Evolutionary conservation across 2,888 invertebrate species (phyloP).

Genomic region (Busseola fusca): DNA sequence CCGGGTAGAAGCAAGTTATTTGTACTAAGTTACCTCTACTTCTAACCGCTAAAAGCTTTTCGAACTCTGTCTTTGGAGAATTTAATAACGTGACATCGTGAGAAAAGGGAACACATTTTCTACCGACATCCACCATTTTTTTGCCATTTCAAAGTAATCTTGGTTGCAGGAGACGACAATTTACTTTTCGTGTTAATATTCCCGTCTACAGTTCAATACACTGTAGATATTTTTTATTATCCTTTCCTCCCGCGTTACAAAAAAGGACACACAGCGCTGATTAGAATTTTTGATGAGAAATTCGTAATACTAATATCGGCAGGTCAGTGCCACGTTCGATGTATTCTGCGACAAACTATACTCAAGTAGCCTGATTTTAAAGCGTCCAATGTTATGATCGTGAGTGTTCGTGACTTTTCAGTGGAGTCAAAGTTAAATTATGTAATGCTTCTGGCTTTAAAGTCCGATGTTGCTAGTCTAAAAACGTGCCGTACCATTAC

Average conservation of each 20-base stretch:
- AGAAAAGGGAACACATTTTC: neutral
- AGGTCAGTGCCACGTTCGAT: slow-evolving; percentile 21
- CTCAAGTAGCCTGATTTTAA: neutral
- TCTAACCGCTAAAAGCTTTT: neutral
- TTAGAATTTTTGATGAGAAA: slow-evolving; percentile 64
- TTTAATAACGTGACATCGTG: neutral
- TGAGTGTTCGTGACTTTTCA: neutral
- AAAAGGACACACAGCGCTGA: slow-evolving; percentile 48
- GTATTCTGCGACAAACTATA: slow-evolving; percentile 18
- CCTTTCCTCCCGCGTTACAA: slow-evolving; percentile 35
- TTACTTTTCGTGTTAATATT: slow-evolving; percentile 6
- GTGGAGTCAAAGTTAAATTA: neutral
- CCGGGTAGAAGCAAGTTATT: neutral
- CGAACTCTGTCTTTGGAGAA: neutral
- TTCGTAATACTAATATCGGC: slow-evolving; percentile 46
- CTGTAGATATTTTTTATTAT: slow-evolving; percentile 45
- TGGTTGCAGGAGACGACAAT: neutral
- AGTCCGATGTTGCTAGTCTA: neutral
- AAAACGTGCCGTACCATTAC: neutral
- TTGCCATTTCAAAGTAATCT: neutral
- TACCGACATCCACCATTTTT: neutral
- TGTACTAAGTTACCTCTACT: neutral
- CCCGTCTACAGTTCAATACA: slow-evolving; percentile 22
- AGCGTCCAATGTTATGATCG: neutral
- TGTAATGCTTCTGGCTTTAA: neutral